Percentiles rank a stretch among this genome's conserved stretches.
These are phyloP conservation scores for Psittacula cyanocephala DNA, from an alignment of 2,113 vertebrate genomes.

Conservation along the genomic window DNA sequence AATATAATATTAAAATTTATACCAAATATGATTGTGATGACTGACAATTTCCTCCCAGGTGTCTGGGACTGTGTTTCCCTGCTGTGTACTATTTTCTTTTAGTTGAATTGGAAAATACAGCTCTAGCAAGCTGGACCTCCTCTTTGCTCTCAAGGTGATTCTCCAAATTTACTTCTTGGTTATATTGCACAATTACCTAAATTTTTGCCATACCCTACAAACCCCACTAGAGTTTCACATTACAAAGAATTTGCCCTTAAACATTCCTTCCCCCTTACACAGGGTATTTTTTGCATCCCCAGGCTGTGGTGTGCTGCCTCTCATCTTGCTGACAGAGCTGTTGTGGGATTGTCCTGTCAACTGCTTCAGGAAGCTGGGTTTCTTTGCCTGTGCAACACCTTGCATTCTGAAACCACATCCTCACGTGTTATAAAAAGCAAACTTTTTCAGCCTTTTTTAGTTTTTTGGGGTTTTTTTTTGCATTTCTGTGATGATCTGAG, in stretches of 20 bases:
- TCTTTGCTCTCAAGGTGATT: neutral
- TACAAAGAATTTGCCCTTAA: neutral
- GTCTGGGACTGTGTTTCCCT: neutral
- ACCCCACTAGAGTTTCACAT: neutral
- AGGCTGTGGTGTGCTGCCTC: neutral
- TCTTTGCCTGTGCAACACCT: neutral
- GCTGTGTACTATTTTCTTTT: neutral
- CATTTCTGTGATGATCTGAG: neutral
- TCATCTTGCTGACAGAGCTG: neutral
- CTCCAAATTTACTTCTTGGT: neutral
- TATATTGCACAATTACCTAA: neutral
- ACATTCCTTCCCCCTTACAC: neutral
- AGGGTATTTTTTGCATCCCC: neutral
- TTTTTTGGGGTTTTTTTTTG: neutral
- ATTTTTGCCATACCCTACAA: neutral
- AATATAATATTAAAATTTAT: neutral
- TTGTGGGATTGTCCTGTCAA: neutral
- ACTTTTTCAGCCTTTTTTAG: neutral
- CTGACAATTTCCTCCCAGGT: neutral
- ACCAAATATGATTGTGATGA: rapidly evolving
- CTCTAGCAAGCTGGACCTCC: neutral
- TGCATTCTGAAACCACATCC: neutral
- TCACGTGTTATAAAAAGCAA: neutral
- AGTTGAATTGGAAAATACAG: neutral
- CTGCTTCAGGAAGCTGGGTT: neutral